phyloP scores from a whole-genome alignment of 1,140 invertebrate species.

The Agrilus planipennis region DNA sequence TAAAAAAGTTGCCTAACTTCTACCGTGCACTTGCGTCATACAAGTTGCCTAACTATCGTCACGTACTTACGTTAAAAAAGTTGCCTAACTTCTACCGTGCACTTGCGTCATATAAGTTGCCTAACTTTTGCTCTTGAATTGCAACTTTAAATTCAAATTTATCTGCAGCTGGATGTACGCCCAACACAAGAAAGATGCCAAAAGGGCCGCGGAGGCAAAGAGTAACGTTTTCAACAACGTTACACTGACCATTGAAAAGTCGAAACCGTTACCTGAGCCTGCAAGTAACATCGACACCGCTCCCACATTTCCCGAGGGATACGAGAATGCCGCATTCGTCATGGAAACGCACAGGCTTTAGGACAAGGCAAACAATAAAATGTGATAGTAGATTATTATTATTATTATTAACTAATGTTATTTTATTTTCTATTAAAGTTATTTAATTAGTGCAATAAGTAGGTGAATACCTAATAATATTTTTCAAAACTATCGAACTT shows the following conservation, averaged over 20 bases:
- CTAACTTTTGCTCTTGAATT: not conserved
- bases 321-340: slow-evolving; percentile 27
- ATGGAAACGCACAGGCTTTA: slow-evolving; percentile 19
- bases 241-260: not conserved
- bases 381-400: no score
- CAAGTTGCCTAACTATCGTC: not conserved
- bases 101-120: not conserved
- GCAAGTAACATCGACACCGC: not conserved
- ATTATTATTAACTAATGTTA: no score
- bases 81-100: not conserved
- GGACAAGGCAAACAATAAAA: not conserved
- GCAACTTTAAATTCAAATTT: slow-evolving; percentile 3
- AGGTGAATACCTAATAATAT: no score
- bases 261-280: not conserved
- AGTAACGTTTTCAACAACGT: not conserved
- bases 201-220: slow-evolving; percentile 3
- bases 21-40: not conserved
- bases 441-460: no score
- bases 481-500: no score
- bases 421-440: no score
- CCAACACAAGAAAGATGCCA: slow-evolving; percentile 38
- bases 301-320: slow-evolving; percentile 10
- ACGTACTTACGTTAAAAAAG: not conserved
- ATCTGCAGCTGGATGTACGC: slow-evolving; percentile 41
- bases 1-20: not conserved